These are phyloP conservation scores for Brachynemurus nebulosus DNA, from an alignment of 2,888 invertebrate genomes.

Conservation along the genomic window DNA sequence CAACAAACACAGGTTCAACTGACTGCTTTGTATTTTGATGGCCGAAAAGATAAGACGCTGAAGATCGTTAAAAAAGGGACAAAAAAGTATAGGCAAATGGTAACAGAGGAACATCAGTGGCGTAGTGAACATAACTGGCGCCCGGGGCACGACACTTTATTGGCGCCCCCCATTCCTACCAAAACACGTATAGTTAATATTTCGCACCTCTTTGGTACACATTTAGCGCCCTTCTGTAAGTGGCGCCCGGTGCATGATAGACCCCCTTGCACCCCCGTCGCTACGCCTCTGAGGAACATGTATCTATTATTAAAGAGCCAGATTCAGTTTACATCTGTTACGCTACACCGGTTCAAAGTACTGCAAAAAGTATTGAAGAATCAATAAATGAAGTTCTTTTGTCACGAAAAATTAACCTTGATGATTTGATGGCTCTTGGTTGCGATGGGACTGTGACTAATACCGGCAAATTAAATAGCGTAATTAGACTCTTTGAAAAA, in stretches of 20 bases:
- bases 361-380: background rate
- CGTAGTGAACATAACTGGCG: too few species aligned
- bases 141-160: too few species aligned
- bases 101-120: background rate
- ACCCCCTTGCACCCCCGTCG: too few species aligned
- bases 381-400: constrained; percentile 1
- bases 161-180: too few species aligned
- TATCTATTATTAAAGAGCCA: background rate
- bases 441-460: constrained; percentile 20
- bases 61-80: background rate
- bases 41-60: background rate
- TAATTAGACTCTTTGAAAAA: constrained; percentile 17
- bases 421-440: constrained; percentile 13
- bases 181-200: too few species aligned
- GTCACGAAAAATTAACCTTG: constrained; percentile 3
- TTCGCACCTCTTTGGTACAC: too few species aligned
- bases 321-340: constrained; percentile 6
- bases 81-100: background rate
- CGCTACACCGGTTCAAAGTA: background rate
- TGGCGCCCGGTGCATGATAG: too few species aligned
- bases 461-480: constrained; percentile 16
- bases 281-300: too few species aligned
- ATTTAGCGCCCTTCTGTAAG: too few species aligned
- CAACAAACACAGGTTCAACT: too few species aligned
- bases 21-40: too few species aligned